phyloP scores from a whole-genome alignment of 2,113 vertebrate species.

The Malurus melanocephalus region DNA sequence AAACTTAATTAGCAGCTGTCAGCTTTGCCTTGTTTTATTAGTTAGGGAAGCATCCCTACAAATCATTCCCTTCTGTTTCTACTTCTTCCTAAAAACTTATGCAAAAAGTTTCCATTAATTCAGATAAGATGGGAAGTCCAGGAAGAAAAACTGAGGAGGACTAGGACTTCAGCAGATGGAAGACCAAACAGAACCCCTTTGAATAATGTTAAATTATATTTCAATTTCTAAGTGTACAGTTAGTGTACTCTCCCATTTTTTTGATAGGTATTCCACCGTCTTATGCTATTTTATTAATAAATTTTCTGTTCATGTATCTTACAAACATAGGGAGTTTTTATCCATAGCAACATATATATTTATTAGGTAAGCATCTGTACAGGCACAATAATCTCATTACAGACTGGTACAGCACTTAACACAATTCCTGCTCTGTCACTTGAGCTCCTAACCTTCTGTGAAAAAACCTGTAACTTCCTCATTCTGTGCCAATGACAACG shows the following conservation, averaged over 20 bases:
- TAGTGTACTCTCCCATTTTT: neutral
- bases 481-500: neutral
- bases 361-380: neutral
- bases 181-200: neutral
- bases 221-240: neutral
- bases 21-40: neutral
- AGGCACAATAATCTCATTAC: neutral
- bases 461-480: neutral
- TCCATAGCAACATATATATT: neutral
- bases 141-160: neutral
- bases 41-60: neutral
- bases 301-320: neutral
- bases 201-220: neutral
- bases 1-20: neutral
- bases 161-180: neutral
- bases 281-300: neutral
- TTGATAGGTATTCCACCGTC: neutral
- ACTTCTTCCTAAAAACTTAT: neutral
- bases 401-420: neutral
- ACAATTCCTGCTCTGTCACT: neutral
- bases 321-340: accelerated
- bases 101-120: neutral
- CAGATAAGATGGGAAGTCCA: neutral
- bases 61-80: neutral
- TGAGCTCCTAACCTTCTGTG: neutral